phyloP scores from a whole-genome alignment of 1,140 invertebrate species.

The Aculops lycopersici region DNA sequence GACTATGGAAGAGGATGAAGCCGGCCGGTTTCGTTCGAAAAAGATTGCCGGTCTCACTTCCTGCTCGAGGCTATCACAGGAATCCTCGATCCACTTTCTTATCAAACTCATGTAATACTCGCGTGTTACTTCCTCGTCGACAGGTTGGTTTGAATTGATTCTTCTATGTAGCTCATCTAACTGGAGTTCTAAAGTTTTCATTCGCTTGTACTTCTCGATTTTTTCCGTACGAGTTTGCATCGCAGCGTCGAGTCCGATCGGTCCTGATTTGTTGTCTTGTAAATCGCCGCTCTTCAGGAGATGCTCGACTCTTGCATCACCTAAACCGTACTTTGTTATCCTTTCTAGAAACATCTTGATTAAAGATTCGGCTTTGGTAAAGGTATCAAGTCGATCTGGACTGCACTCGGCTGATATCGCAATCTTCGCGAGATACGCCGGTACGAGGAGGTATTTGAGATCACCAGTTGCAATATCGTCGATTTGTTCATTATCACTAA shows the following conservation, averaged over 20 bases:
- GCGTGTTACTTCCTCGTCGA: constrained; percentile 42
- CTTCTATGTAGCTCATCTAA: constrained; percentile 26
- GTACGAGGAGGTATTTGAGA: constrained; percentile 42
- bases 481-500: constrained; percentile 51
- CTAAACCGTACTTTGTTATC: constrained; percentile 38
- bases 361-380: constrained; percentile 40
- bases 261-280: constrained; percentile 13
- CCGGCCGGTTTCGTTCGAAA: constrained; percentile 17
- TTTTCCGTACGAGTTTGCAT: constrained; percentile 26
- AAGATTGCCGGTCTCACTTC: constrained; percentile 14
- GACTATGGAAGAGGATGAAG: background rate
- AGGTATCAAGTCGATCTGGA: constrained; percentile 27
- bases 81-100: constrained; percentile 33
- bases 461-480: constrained; percentile 54
- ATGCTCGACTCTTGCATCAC: constrained; percentile 21
- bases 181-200: constrained; percentile 39
- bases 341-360: constrained; percentile 48
- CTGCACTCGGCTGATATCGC: constrained; percentile 21
- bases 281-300: background rate
- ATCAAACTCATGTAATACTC: constrained; percentile 47
- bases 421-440: constrained; percentile 39
- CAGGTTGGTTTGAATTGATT: constrained; percentile 12
- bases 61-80: constrained; percentile 41
- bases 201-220: constrained; percentile 39
- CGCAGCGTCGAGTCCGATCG: constrained; percentile 9